These are phyloP conservation scores for Bovichtus variegatus DNA, from an alignment of 2,797 vertebrate species.

Conservation along the genomic window DNA sequence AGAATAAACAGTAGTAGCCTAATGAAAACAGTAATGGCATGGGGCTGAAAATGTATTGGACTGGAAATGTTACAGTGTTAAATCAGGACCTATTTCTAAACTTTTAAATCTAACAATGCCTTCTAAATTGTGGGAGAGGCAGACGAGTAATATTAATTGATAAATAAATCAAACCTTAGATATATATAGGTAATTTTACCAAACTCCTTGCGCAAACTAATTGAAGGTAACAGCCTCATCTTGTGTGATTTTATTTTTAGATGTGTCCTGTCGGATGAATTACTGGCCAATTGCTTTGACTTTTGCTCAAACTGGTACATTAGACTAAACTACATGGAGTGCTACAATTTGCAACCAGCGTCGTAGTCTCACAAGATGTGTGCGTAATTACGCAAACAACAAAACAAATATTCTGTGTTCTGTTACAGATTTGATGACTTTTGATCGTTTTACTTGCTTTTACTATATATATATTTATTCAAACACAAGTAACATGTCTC, in stretches of 20 bases:
- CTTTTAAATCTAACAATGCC: neutral
- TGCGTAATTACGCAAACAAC: slow-evolving; percentile 58
- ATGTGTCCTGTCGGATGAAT: neutral
- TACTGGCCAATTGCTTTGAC: slow-evolving; percentile 7
- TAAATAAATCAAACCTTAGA: neutral
- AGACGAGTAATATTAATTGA: neutral
- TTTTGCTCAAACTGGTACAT: slow-evolving; percentile 14
- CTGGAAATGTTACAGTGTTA: neutral
- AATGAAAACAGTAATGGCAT: neutral
- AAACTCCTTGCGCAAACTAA: slow-evolving; percentile 1
- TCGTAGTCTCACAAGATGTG: slow-evolving; percentile 14
- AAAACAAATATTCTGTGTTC: neutral
- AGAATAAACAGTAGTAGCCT: neutral
- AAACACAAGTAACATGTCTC: neutral
- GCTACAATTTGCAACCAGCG: slow-evolving; percentile 17
- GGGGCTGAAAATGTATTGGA: neutral
- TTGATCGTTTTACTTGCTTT: slow-evolving; percentile 4
- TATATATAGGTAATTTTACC: neutral
- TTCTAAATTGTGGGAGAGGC: neutral
- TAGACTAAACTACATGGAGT: slow-evolving; percentile 10
- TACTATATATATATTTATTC: neutral
- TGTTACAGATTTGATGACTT: neutral
- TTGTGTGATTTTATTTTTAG: slow-evolving; percentile 20
- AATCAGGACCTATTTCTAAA: neutral
- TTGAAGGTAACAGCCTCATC: neutral